phyloP scores from a whole-genome alignment of 2,888 invertebrate species.

The Pyrochroa serraticornis region DNA sequence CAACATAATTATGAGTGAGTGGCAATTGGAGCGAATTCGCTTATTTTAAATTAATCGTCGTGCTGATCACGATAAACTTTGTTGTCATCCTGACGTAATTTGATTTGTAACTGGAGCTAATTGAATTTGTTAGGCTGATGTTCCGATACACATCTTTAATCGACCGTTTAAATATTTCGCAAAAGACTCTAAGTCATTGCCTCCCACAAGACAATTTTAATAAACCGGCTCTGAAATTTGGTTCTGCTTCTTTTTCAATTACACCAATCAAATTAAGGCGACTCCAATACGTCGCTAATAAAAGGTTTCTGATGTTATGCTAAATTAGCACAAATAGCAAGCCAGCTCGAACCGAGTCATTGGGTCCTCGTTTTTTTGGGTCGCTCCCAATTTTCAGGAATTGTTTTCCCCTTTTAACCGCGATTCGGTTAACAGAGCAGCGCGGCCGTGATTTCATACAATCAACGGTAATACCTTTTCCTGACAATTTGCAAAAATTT shows the following conservation, averaged over 20 bases:
- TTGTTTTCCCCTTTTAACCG: neutral
- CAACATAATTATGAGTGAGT: too few species aligned
- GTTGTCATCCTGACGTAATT: too few species aligned
- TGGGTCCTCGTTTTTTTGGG: conserved; percentile 4
- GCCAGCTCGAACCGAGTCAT: conserved; percentile 1
- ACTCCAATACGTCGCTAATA: neutral
- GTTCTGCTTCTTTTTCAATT: conserved; percentile 9
- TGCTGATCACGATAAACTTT: too few species aligned
- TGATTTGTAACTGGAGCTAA: too few species aligned
- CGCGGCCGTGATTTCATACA: too few species aligned
- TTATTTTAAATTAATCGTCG: too few species aligned
- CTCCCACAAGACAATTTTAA: conserved; percentile 16
- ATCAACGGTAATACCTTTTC: too few species aligned
- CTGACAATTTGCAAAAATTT: too few species aligned
- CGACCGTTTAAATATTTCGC: conserved; percentile 1
- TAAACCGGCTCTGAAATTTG: conserved; percentile 16
- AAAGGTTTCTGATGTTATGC: conserved; percentile 20
- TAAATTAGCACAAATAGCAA: conserved; percentile 2
- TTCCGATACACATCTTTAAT: too few species aligned
- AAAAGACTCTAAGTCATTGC: conserved; percentile 1
- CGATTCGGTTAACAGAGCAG: neutral
- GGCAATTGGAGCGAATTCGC: too few species aligned
- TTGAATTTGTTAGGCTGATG: too few species aligned
- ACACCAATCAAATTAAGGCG: conserved; percentile 7
- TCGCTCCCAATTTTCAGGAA: neutral